Evolutionary conservation across 2,797 vertebrate genomes (phyloP), one percentile per base, ranked within the genome.

Genomic region (Ctenopoma kingsleyae): DNA sequence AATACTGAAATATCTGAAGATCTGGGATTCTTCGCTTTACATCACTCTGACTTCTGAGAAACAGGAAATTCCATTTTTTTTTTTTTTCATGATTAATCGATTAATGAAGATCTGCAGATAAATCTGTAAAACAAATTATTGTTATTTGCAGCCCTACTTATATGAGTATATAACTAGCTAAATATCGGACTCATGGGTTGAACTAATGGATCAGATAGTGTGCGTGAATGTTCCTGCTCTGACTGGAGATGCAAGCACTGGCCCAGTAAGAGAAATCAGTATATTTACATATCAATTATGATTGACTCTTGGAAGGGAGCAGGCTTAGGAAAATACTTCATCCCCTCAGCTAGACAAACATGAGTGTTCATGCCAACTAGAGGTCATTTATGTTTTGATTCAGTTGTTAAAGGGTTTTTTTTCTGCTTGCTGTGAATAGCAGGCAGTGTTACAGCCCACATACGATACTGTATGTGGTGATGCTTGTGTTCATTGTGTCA

Each of bases 361-460:
- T 38, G 43, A 66, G 68, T 77, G 76, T 82, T 82, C 71, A 50
- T 76, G 83, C 73, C 87, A 79, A 68, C 71, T 58, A 61, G 80
- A 89, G 88, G 84, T 91, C 81, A 88, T 46, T 59, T 64, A 22
- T 78, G 60, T 71, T 85, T 80, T 77, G 62, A 83, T 76, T 60
- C 71, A 43, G 32, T 54, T 67, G 69, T 77, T 68, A 71, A 80
- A 70, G 74, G 74, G 70, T 82, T 55, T 62, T 69, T 70, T 60
- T 64, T 65, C 56, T 62, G 22, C 65, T 68, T 4, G 36, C 56
- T 43, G 69, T 62, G 56, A 84, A 51, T 30, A 32, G 59, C 70
- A 82, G 74, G 67, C 75, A 50, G 38, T 35, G 54, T 53, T 57
- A 46, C 76, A 59, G 80, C 82, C 85, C 76, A 81, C 77, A 78